phyloP scores from a whole-genome alignment of 2,113 vertebrate genomes.

The Prunella fulvescens region DNA sequence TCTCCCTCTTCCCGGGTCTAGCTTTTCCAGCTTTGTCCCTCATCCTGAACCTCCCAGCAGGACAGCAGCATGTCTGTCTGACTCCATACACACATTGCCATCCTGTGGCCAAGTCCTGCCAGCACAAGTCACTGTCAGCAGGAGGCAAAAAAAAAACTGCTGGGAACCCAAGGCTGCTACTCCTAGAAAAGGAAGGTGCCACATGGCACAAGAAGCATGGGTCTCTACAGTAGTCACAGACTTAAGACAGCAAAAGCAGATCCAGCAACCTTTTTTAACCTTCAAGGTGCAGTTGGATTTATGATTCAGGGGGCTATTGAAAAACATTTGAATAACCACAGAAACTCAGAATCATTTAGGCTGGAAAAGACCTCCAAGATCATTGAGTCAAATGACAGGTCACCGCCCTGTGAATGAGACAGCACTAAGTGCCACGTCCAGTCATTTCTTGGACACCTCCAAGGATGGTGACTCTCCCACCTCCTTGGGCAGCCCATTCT shows the following conservation, averaged over 20 bases:
- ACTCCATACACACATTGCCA: not conserved
- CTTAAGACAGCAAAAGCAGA: not conserved
- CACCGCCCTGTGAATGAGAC: fast-evolving
- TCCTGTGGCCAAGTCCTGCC: constrained; percentile 9
- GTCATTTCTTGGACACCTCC: not conserved
- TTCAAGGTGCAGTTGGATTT: not conserved
- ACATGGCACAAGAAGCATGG: fast-evolving
- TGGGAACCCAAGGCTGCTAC: fast-evolving
- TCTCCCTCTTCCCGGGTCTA: not conserved
- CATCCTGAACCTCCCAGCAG: not conserved
- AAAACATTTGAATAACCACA: not conserved
- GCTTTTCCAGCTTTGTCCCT: not conserved
- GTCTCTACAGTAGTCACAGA: not conserved
- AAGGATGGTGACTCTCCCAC: not conserved
- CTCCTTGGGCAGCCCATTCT: not conserved
- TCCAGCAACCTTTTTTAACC: not conserved
- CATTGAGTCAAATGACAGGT: not conserved
- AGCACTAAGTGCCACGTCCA: fast-evolving
- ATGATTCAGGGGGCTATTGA: not conserved
- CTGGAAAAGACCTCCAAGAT: not conserved
- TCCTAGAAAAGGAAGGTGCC: not conserved
- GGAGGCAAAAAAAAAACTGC: not conserved
- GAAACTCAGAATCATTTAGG: not conserved
- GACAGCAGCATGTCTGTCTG: not conserved
- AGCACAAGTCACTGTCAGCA: not conserved